Evolutionary conservation across 2,113 vertebrate genomes (phyloP).

Genomic region (Anseranas semipalmata): DNA sequence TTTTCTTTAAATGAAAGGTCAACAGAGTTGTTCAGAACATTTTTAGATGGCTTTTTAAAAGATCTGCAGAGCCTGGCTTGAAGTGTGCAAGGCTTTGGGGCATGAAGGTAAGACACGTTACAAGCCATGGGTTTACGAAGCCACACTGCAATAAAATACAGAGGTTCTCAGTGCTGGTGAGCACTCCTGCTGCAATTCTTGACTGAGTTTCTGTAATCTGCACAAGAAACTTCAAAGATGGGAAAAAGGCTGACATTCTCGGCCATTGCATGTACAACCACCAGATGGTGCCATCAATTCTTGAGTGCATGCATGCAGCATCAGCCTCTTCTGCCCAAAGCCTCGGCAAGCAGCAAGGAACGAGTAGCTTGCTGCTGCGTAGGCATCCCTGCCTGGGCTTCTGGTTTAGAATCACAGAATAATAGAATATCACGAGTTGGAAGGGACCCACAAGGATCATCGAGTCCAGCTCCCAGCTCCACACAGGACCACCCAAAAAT

Average conservation of each 20-base stretch:
- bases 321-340: background rate
- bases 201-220: background rate
- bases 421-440: too few relatives aligned
- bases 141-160: background rate
- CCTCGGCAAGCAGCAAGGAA: background rate
- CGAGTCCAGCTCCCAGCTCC: too few relatives aligned
- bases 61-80: background rate
- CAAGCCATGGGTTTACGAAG: background rate
- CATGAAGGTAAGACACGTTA: rapidly evolving
- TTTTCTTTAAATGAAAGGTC: background rate
- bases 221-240: background rate
- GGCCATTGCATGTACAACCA: background rate
- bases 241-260: background rate
- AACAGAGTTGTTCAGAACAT: background rate
- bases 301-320: background rate
- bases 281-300: background rate
- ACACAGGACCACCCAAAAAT: too few relatives aligned
- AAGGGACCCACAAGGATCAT: too few relatives aligned
- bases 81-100: background rate
- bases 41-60: background rate
- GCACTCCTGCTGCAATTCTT: background rate
- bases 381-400: rapidly evolving
- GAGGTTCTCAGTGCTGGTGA: rapidly evolving
- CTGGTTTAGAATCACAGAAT: background rate
- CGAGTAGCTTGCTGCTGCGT: too few relatives aligned